Conservation (phyloP, 2,797 vertebrate species). For the Balearica regulorum region DNA sequence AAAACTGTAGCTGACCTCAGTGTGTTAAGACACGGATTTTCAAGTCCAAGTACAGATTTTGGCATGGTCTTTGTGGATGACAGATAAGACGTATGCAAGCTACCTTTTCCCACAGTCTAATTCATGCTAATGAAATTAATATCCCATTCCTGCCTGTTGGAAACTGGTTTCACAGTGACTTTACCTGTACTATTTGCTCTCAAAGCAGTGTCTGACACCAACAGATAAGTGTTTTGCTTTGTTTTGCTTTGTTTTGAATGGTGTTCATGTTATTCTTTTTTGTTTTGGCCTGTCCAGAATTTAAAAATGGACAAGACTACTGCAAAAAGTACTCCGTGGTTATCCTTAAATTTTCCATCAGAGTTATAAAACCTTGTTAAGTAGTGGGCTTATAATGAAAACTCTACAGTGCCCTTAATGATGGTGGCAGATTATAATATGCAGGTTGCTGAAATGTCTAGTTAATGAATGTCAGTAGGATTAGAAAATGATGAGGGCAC, state of each 20-base stretch:
- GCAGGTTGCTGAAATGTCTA: conserved; percentile 1
- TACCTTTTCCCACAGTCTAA: not conserved
- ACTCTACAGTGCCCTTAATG: not conserved
- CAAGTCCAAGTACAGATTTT: not conserved
- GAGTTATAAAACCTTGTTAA: not conserved
- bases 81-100: not conserved
- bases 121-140: not conserved
- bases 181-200: not conserved
- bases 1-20: not conserved
- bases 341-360: not conserved
- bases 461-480: conserved; percentile 47
- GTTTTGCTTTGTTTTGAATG: not conserved
- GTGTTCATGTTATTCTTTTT: not conserved
- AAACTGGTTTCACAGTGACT: not conserved
- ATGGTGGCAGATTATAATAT: conserved; percentile 2
- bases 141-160: not conserved
- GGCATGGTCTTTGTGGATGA: not conserved
- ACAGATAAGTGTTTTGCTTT: not conserved
- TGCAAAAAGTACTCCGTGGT: not conserved
- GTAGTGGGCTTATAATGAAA: not conserved
- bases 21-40: not conserved
- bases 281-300: not conserved
- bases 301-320: not conserved
- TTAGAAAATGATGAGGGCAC: conserved; percentile 38
- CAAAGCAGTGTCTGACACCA: not conserved